phyloP scores from a whole-genome alignment of 1,140 invertebrate species.

The Meloidogyne exigua region DNA sequence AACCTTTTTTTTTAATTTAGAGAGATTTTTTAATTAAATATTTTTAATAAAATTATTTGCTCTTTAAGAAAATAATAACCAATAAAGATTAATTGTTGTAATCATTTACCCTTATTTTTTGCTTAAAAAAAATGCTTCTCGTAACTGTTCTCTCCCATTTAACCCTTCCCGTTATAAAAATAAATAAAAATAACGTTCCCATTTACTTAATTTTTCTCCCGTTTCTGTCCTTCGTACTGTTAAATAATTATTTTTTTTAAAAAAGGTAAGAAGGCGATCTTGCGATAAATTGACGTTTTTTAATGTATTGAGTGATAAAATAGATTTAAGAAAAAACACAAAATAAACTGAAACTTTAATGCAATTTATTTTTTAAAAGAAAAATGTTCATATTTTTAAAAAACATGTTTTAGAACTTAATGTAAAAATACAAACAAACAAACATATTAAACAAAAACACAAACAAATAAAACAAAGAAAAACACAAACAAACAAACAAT shows the following conservation, averaged over 20 bases:
- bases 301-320: not conserved
- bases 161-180: not conserved
- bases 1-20: not conserved
- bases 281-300: not conserved
- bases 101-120: not conserved
- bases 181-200: not conserved
- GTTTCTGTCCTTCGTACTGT: not conserved
- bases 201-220: not conserved
- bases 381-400: no score
- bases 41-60: no score
- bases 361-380: no score
- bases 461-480: no score
- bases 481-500: no score
- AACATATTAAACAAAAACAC: no score
- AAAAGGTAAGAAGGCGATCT: not conserved
- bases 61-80: no score
- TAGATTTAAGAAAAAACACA: not conserved
- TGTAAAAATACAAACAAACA: no score
- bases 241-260: not conserved
- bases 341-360: no score
- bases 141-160: no score
- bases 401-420: no score
- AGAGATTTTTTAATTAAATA: no score
- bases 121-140: not conserved
- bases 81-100: not conserved